phyloP scores from a whole-genome alignment of 2,797 vertebrate species.

The Sebastiscus tertius region DNA sequence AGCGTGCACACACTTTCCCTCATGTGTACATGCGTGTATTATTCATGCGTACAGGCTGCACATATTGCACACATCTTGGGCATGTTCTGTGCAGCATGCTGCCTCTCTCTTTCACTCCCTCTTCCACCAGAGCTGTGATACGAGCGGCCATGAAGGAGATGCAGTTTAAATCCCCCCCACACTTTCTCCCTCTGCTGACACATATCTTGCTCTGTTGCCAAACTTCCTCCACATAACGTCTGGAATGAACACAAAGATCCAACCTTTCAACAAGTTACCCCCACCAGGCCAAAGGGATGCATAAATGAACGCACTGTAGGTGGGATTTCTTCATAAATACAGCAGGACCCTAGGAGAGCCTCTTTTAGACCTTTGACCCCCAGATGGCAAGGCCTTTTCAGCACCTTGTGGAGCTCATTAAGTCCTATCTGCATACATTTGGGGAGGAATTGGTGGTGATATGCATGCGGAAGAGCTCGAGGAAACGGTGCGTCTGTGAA shows the following conservation, averaged over 20 bases:
- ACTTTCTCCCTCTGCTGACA: conserved; percentile 18
- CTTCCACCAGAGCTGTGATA: conserved; percentile 13
- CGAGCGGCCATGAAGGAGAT: conserved; percentile 6
- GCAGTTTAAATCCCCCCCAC: conserved; percentile 9
- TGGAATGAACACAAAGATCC: conserved; percentile 57
- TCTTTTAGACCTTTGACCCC: conserved; percentile 55
- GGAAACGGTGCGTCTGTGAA: conserved; percentile 47
- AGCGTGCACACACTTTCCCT: not conserved
- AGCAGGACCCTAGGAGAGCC: conserved; percentile 18
- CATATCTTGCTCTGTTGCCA: conserved; percentile 33
- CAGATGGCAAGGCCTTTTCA: conserved; percentile 58
- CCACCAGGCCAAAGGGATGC: conserved; percentile 33
- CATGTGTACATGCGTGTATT: not conserved
- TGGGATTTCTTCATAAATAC: conserved; percentile 59
- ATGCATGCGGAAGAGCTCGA: conserved; percentile 43
- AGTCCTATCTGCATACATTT: conserved; percentile 46
- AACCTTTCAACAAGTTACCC: conserved; percentile 53
- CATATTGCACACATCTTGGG: not conserved
- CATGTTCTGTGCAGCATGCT: conserved; percentile 12
- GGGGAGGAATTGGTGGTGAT: conserved; percentile 10
- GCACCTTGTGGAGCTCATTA: conserved; percentile 61
- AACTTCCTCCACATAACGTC: conserved; percentile 36
- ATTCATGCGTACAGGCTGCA: conserved; percentile 3
- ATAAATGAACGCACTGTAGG: conserved; percentile 39
- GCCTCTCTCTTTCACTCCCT: not conserved